A percentile compares a stretch with the other conserved stretches of the same genome.
Conservation (phyloP, 1,140 invertebrate species). For the Batillaria attramentaria region DNA sequence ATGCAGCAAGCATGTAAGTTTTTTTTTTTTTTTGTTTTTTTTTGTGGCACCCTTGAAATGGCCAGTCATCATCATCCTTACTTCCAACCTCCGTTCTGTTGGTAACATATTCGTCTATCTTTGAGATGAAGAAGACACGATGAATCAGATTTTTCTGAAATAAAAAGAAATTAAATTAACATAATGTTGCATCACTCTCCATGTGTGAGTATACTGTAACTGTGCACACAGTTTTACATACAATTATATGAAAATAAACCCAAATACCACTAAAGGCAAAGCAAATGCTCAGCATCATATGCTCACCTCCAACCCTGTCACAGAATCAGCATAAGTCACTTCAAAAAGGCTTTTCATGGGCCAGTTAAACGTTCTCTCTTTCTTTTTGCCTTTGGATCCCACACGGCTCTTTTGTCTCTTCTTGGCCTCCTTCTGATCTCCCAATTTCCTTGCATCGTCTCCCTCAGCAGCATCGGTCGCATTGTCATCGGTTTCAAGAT, state of each 20-base stretch:
- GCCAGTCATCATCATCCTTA: no score
- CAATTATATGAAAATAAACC: no score
- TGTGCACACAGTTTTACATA: no score
- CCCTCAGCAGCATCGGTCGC: background rate
- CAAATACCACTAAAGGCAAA: no score
- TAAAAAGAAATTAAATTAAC: slow-evolving; percentile 20
- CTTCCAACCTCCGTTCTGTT: slow-evolving; percentile 60
- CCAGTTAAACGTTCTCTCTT: slow-evolving; percentile 51
- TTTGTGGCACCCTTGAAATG: no score
- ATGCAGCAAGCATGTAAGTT: background rate
- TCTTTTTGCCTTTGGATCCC: background rate
- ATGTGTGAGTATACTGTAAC: no score
- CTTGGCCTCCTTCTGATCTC: slow-evolving; percentile 11
- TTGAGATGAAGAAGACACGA: slow-evolving; percentile 61
- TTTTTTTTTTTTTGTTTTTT: slow-evolving; percentile 9
- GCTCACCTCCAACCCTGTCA: background rate
- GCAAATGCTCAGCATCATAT: no score
- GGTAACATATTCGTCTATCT: slow-evolving; percentile 43
- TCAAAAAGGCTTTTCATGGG: slow-evolving; percentile 58
- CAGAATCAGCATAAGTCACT: slow-evolving; percentile 39
- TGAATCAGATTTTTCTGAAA: slow-evolving; percentile 67
- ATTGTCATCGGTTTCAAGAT: background rate
- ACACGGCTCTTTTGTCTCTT: slow-evolving; percentile 3
- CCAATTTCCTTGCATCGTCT: background rate
- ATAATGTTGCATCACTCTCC: background rate